Percentiles rank a stretch among this genome's conserved stretches.
Conservation (phyloP, 1,140 invertebrate species). For the Eriocheir sinensis region DNA sequence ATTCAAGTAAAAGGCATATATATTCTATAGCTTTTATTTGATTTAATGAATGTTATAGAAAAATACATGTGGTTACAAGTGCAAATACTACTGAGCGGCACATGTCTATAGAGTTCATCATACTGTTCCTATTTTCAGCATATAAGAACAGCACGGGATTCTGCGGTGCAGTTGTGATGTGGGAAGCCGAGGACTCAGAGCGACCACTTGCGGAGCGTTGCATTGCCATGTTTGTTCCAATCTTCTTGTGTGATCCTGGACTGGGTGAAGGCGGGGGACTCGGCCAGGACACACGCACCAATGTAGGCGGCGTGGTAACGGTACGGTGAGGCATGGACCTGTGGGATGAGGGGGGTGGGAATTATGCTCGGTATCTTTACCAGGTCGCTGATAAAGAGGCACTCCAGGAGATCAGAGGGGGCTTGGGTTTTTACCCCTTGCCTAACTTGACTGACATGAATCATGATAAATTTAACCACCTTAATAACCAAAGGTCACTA, state of each 20-base stretch:
- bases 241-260: conserved; percentile 82
- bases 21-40: background rate
- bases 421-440: too few relatives aligned
- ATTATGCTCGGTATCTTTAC: too few relatives aligned
- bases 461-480: too few relatives aligned
- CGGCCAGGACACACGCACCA: conserved; percentile 84
- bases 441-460: too few relatives aligned
- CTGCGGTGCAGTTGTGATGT: background rate
- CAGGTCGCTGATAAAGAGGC: too few relatives aligned
- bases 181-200: conserved; percentile 65
- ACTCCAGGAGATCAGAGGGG: too few relatives aligned
- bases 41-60: background rate
- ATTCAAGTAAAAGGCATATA: conserved; percentile 1
- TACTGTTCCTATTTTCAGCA: background rate
- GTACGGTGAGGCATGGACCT: conserved; percentile 85
- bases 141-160: background rate
- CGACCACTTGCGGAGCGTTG: conserved; percentile 80
- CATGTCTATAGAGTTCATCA: background rate
- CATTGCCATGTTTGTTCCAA: conserved; percentile 80
- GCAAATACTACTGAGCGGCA: conserved; percentile 9
- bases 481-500: too few relatives aligned
- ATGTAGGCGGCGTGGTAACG: conserved; percentile 86
- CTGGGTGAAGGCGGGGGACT: conserved; percentile 83
- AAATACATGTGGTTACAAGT: background rate
- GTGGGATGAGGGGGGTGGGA: too few relatives aligned